Evolutionary conservation across 1,140 invertebrate species (phyloP), one percentile per base, ranked within the genome.

Genomic region (Platyscapa corneri): DNA sequence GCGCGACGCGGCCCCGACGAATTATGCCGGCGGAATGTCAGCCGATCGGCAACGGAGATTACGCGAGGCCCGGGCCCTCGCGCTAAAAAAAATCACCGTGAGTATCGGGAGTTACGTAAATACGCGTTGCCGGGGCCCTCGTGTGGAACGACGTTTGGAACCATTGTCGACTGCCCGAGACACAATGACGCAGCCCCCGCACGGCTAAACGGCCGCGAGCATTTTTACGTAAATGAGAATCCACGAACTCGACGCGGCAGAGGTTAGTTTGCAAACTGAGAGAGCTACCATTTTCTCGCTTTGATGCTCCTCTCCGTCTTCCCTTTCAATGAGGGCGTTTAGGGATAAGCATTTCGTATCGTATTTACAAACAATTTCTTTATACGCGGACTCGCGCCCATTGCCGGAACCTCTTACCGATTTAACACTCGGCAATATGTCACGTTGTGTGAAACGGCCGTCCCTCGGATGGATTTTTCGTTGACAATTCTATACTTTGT

Each of bases 1-100:
- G 83, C 42, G 83, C 64, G 75, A 75, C 70, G 30, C 56, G 53
- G n/a, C 42, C 6, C 34, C 65, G 60, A 56, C 83, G 83, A 84
- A 79, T 74, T 79, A 79, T 79, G 75, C 64, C 32, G 46, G 32
- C 64, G 82, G 34, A 74, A 74, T 60, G 67, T 30, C 56, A 46
- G 70, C 77, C 67, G 84, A 85, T 85, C 84, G 79, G 70, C 42
- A 27, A 34, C 23, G 18, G 37, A 85, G 84, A 85, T 85, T 76
- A 27, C 12, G 23, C 30, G 16, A 12, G 39, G 3, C 37, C 56
- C 49, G 56, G 10, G n/a, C 16, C 56, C 56, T 39, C 37, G 83
- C 65, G 75, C 77, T 42, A 84, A 81, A 81, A n/a, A 83, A 81
- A 75, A 85, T 64, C 77, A 39, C 49, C 64, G 53, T 7, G 53